phyloP scores from a whole-genome alignment of 2,797 vertebrate species.

The Scomberomorus guttatus region DNA sequence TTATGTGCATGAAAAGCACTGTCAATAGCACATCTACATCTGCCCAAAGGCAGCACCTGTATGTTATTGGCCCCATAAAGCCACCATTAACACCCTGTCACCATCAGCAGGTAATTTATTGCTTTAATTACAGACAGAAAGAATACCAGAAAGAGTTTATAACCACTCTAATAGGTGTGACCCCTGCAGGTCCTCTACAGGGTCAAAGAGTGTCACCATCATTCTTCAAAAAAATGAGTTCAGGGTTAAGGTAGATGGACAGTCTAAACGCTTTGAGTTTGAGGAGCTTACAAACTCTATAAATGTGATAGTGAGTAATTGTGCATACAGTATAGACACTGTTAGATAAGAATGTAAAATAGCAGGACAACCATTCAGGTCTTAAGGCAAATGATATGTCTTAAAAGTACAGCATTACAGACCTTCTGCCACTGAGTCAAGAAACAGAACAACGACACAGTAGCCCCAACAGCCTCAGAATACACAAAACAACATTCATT shows the following conservation, averaged over 20 bases:
- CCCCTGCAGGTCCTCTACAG: constrained; percentile 63
- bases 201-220: constrained; percentile 73
- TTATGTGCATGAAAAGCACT: constrained; percentile 1
- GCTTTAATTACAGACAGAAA: constrained; percentile 84
- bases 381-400: background rate
- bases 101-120: constrained; percentile 79
- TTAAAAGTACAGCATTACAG: background rate
- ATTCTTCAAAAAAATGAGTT: constrained; percentile 68
- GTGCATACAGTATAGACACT: background rate
- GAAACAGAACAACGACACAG: constrained; percentile 4
- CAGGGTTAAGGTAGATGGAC: constrained; percentile 29
- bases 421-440: constrained; percentile 6
- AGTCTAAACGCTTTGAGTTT: constrained; percentile 3
- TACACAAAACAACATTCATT: constrained; percentile 37
- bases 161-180: constrained; percentile 72
- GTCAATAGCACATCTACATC: constrained; percentile 11
- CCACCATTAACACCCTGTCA: constrained; percentile 77
- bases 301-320: background rate
- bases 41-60: constrained; percentile 67
- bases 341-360: background rate
- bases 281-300: background rate
- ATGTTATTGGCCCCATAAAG: constrained; percentile 72
- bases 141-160: constrained; percentile 74
- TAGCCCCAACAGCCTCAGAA: constrained; percentile 28
- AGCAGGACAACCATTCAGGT: background rate